Evolutionary conservation across 2,888 invertebrate genomes (phyloP).

Genomic region (Coenonympha arcania): DNA sequence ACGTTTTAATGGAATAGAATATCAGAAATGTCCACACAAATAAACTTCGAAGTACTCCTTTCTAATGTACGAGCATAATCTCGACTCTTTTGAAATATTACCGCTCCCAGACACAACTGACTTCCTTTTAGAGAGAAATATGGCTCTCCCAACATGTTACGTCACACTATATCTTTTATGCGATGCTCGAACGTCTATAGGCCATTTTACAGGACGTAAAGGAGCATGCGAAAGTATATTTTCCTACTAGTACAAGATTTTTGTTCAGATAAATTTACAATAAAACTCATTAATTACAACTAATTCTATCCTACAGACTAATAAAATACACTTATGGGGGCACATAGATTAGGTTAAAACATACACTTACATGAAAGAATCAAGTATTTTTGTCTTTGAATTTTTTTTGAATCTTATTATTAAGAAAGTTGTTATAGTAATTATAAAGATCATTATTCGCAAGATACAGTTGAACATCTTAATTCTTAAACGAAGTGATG

Average conservation of each 20-base stretch:
- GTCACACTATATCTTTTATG: slow-evolving; percentile 24
- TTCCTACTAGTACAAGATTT: too few species aligned
- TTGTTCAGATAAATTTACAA: background rate
- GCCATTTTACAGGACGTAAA: slow-evolving; percentile 3
- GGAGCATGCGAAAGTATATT: background rate
- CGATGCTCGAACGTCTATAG: slow-evolving; percentile 20
- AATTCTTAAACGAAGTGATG: too few species aligned
- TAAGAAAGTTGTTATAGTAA: too few species aligned
- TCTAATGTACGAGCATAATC: slow-evolving; percentile 20
- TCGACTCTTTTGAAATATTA: slow-evolving; percentile 19
- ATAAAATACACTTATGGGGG: too few species aligned
- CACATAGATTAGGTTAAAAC: too few species aligned
- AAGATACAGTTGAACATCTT: too few species aligned
- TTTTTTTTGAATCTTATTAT: too few species aligned
- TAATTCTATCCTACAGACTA: too few species aligned
- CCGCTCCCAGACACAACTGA: slow-evolving; percentile 21
- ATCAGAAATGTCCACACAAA: slow-evolving; percentile 22
- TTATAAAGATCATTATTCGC: too few species aligned
- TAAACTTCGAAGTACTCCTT: slow-evolving; percentile 16
- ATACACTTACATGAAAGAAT: too few species aligned
- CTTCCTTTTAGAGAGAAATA: slow-evolving; percentile 28
- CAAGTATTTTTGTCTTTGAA: too few species aligned
- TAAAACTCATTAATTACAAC: too few species aligned
- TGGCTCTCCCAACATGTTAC: slow-evolving; percentile 27
- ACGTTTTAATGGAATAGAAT: slow-evolving; percentile 9